Percentiles rank a stretch among this genome's conserved stretches.
phyloP scores from a whole-genome alignment of 1,140 invertebrate genomes.

The Phenacoccus solenopsis region DNA sequence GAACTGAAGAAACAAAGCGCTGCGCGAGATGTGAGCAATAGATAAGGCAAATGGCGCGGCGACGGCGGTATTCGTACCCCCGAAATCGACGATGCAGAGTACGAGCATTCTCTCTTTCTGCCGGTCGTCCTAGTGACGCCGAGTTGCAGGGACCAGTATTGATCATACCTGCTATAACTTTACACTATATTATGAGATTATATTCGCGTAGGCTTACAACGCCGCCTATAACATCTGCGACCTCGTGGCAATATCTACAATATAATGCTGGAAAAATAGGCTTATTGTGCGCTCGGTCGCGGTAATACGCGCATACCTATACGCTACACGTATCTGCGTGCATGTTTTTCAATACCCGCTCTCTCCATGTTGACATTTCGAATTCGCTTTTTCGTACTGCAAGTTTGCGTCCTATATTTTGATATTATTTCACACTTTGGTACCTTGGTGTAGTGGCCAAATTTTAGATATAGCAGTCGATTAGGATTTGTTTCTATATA shows the following conservation, averaged over 20 bases:
- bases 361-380: too few species aligned
- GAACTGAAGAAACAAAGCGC: not conserved
- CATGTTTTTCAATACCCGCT: too few species aligned
- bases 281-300: not conserved
- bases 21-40: not conserved
- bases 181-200: conserved; percentile 3
- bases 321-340: too few species aligned
- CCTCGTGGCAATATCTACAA: too few species aligned
- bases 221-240: not conserved
- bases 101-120: too few species aligned
- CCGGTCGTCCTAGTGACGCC: not conserved
- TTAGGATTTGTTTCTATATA: too few species aligned
- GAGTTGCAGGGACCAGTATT: not conserved
- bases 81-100: not conserved
- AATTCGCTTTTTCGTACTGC: too few species aligned
- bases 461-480: too few species aligned
- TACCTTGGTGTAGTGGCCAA: too few species aligned
- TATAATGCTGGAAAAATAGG: not conserved
- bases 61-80: not conserved
- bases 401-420: too few species aligned
- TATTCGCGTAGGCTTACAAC: not conserved
- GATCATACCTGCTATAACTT: conserved; percentile 1
- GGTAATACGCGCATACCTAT: not conserved
- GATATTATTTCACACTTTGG: too few species aligned
- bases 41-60: not conserved